Evolutionary conservation across 2,888 invertebrate species (phyloP), one percentile per base, ranked within the genome.

Genomic region (Meteorus colon): DNA sequence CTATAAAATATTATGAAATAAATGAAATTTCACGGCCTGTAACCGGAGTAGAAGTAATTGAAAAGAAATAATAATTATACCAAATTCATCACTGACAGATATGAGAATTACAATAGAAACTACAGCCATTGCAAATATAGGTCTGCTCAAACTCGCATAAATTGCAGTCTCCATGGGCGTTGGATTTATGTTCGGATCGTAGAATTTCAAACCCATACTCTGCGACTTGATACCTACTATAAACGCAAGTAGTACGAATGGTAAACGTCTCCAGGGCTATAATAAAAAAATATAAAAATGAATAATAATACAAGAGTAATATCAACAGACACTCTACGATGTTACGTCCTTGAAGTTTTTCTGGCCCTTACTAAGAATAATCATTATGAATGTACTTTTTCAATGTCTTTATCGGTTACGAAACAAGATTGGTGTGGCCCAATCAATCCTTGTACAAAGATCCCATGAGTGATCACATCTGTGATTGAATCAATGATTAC

Each of bases 31-130:
- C 4, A 27, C 12, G 29, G 37, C 48, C 12, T n/a, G 6, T 4
- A 55, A 41, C 4, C 4, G 10, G 19, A 4, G 5, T 16, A 10
- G 27, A 69, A 45, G 6, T 55, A 16, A 63, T 45, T 19, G 24
- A 31, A 34, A 51, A 65, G 51, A 62, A 29, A 65, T 0, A 14
- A 41, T 41, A 0, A n/a, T 65, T 78, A 80, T 79, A 86, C 87
- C 82, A 75, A 86, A 81, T 37, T 85, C 86, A 74, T 84, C 82
- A 55, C 86, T 85, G 45, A 87, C 76, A 2, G 85, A 83, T 19
- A 86, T 63, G 2, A 86, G 76, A 34, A 84, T 55, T 6, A 83
- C 66, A 24, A 82, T 66, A 3, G 82, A 81, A 66, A 84, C 83
- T 16, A 79, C 75, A n/a, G 84, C 79, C 0, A 83, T 55, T 5